Conservation (phyloP, 2,113 vertebrate genomes). For the Gasterosteus nipponicus region DNA sequence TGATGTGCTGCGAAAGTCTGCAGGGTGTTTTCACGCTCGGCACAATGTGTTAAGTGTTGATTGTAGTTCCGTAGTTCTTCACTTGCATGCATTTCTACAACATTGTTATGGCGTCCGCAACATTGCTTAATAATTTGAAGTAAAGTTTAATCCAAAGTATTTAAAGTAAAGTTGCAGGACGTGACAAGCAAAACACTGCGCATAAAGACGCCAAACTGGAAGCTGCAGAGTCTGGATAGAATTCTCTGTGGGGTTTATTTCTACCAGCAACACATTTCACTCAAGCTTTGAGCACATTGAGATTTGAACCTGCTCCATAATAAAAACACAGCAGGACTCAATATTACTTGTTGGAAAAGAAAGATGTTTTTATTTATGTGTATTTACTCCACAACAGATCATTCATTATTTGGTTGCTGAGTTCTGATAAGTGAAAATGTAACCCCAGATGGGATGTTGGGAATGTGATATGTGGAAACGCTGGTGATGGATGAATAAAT, state of each 20-base stretch:
- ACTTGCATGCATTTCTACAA: neutral
- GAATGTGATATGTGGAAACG: neutral
- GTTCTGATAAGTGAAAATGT: neutral
- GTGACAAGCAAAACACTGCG: neutral
- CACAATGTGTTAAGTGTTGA: neutral
- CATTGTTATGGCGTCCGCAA: neutral
- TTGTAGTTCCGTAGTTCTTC: neutral
- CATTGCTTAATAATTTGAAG: too few species aligned
- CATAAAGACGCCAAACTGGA: neutral
- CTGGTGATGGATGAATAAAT: neutral
- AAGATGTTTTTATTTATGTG: neutral
- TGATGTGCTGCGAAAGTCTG: neutral
- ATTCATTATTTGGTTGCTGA: neutral
- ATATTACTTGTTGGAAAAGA: neutral
- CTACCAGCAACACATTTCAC: neutral
- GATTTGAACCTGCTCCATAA: too few species aligned
- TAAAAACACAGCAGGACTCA: neutral
- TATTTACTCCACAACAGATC: too few species aligned
- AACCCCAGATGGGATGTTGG: too few species aligned
- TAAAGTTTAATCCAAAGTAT: too few species aligned
- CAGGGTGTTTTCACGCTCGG: neutral
- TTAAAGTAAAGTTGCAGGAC: neutral
- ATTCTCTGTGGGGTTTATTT: neutral
- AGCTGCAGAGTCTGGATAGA: neutral
- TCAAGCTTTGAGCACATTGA: neutral